Evolutionary conservation across 2,888 invertebrate genomes (phyloP), one percentile per base, ranked within the genome.

Genomic region (Scaptomyza cyrtandrae): DNA sequence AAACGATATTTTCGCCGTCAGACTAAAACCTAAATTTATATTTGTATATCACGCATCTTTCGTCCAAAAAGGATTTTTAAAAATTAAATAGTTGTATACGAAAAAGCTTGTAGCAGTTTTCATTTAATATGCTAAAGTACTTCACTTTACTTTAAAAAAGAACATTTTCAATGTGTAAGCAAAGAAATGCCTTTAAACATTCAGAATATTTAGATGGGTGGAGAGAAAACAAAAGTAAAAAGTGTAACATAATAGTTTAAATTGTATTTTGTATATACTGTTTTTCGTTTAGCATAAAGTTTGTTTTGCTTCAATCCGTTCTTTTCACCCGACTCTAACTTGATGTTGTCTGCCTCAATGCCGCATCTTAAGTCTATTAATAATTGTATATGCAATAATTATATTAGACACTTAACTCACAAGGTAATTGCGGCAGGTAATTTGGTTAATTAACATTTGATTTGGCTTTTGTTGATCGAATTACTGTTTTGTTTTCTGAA

Each of bases 371-470:
- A 31, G 29, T 35, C 31, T 39, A 56, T 75, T 48, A 67, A 78
- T 78, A 64, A 72, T 71, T 60, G 61, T 72, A 68, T 66, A 72
- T 75, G 52, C 39, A 39, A 7, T 2, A 14, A 14, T 7, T 31
- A 49, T 11, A 19, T 35, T 27, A 53, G 72, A 48, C 76, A 62
- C 27, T 56, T 41, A 49, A 62, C 49, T 44, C 60, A 54, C 27
- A 63, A 49, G 46, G 24, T 11, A 55, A 54, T 61, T 52, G 46
- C 27, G 24, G 61, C 48, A 44, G 54, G 37, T 53, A 50, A 68
- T 70, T 68, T 45, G 55, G 43, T 50, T 43, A 66, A 80, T 60
- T 69, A 57, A 50, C 73, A 83, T 80, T 80, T 63, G 60, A 73
- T 80, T 73, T 41, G 66, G 44, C 39, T 57, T 49, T 72, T 44